Percentiles rank a stretch among this genome's conserved stretches.
Evolutionary conservation across 1,140 invertebrate genomes (phyloP).

Genomic region (Aporrectodea caliginosa): DNA sequence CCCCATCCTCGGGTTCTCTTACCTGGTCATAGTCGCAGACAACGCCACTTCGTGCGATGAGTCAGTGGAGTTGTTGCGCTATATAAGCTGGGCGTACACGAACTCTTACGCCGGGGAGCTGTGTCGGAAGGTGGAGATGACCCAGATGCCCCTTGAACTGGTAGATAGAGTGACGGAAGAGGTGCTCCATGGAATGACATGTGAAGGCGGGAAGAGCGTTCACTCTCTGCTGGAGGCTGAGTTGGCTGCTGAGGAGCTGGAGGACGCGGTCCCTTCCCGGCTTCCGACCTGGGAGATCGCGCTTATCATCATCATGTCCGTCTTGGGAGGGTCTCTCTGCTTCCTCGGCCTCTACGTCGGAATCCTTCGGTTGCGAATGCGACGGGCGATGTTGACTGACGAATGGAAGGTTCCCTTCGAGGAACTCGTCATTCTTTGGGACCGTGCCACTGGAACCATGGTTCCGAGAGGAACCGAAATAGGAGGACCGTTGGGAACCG

Average conservation of each 20-base stretch:
- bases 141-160: neutral
- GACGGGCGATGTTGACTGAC: neutral
- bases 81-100: too few species aligned
- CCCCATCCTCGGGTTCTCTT: slow-evolving; percentile 8
- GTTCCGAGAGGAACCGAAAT: too few species aligned
- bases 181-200: slow-evolving; percentile 1
- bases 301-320: neutral
- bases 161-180: neutral
- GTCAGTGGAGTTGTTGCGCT: slow-evolving; percentile 17
- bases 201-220: neutral
- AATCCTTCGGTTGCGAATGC: neutral
- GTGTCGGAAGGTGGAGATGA: too few species aligned
- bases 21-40: neutral
- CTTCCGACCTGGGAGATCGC: neutral
- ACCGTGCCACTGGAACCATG: too few species aligned
- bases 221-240: neutral
- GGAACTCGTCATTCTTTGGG: neutral
- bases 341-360: neutral
- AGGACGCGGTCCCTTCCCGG: neutral
- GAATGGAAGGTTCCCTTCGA: neutral
- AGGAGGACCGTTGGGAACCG: too few species aligned
- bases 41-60: neutral
- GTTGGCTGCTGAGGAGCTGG: neutral
- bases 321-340: neutral
- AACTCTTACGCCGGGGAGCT: too few species aligned